A percentile compares a stretch with the other conserved stretches of the same genome.
Conservation (phyloP, 1,140 invertebrate genomes). For the Drosophila repletoides region DNA sequence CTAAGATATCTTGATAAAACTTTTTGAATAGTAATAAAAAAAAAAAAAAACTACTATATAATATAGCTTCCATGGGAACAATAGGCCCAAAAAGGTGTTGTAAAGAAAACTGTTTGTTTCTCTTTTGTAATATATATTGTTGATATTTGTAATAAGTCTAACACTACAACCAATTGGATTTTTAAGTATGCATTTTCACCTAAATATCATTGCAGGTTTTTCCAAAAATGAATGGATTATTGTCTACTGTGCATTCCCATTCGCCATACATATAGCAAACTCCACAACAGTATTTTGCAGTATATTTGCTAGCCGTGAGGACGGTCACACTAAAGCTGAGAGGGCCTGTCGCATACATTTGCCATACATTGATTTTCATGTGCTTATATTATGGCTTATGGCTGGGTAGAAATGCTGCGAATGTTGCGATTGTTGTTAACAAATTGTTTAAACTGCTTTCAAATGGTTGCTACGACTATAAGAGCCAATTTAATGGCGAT, state of each 20-base stretch:
- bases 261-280: background rate
- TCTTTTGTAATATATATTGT: background rate
- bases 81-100: too few species aligned
- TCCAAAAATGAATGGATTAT: background rate
- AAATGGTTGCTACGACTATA: too few species aligned
- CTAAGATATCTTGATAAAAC: too few species aligned
- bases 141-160: too few species aligned
- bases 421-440: constrained; percentile 5
- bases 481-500: too few species aligned
- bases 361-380: constrained; percentile 50
- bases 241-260: background rate
- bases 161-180: background rate
- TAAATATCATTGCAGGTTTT: constrained; percentile 2
- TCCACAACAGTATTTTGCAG: constrained; percentile 53
- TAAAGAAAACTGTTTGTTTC: constrained; percentile 20
- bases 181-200: background rate
- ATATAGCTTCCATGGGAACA: too few species aligned
- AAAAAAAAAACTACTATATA: too few species aligned
- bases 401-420: constrained; percentile 1
- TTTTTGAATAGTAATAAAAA: too few species aligned
- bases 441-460: background rate
- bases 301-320: constrained; percentile 28
- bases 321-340: constrained; percentile 51
- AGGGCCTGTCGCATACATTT: constrained; percentile 47
- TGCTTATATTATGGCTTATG: constrained; percentile 9